A percentile compares a stretch with the other conserved stretches of the same genome.
phyloP scores from a whole-genome alignment of 1,140 invertebrate genomes.

The Leptinotarsa defecta region DNA sequence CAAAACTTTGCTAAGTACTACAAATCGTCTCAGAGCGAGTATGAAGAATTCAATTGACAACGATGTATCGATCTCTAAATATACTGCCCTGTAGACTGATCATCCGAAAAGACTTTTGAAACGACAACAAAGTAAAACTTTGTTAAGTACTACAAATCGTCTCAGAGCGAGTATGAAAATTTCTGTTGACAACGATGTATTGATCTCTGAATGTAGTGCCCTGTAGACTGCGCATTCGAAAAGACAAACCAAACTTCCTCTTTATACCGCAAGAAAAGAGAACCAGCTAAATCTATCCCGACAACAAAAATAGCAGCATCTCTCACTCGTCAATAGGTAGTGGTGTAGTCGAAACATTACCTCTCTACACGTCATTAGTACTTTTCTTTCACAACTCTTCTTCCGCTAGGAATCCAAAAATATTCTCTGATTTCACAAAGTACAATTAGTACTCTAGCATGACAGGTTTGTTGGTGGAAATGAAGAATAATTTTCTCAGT shows the following conservation, averaged over 20 bases:
- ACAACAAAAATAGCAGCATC: background rate
- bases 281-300: constrained; percentile 48
- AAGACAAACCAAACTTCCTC: constrained; percentile 44
- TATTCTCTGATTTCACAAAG: background rate
- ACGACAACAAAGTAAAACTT: too few relatives aligned
- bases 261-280: constrained; percentile 39
- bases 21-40: constrained; percentile 47
- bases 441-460: background rate
- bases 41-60: constrained; percentile 45
- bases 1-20: constrained; percentile 43
- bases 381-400: background rate
- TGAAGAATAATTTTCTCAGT: background rate
- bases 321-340: background rate
- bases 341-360: background rate
- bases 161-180: too few relatives aligned
- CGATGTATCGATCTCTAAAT: constrained; percentile 51
- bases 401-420: background rate
- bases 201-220: constrained; percentile 54
- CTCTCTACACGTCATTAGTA: background rate
- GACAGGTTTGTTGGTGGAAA: background rate
- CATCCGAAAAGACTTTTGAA: constrained; percentile 44
- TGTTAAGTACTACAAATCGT: too few relatives aligned
- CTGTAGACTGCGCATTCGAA: constrained; percentile 48
- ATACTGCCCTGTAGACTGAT: constrained; percentile 49
- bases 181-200: constrained; percentile 28